Conservation (phyloP, 1,140 invertebrate species). For the Grapholita molesta region DNA sequence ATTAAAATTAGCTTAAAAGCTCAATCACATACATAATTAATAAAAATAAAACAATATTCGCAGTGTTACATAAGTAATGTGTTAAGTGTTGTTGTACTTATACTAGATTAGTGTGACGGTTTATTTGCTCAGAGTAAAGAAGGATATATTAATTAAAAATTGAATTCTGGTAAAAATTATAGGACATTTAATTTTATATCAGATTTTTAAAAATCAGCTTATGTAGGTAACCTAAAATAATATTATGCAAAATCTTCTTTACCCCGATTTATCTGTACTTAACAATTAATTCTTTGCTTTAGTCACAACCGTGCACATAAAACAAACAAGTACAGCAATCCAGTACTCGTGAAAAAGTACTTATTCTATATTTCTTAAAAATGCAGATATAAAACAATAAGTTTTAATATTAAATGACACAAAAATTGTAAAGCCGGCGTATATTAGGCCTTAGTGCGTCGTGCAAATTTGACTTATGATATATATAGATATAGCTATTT, state of each 20-base stretch:
- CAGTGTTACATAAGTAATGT: conserved; percentile 53
- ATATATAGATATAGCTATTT: no score
- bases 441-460: background rate
- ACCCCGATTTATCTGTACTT: background rate
- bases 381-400: background rate
- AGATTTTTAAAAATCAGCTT: no score
- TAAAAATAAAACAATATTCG: conserved; percentile 34
- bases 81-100: conserved; percentile 39
- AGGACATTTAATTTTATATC: no score
- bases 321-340: background rate
- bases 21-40: background rate
- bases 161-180: no score
- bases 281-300: conserved; percentile 8
- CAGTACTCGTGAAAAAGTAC: background rate
- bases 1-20: background rate
- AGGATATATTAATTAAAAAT: background rate
- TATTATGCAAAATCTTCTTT: background rate
- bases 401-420: background rate
- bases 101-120: conserved; percentile 13
- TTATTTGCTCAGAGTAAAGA: background rate
- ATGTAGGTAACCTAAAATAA: no score
- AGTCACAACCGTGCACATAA: conserved; percentile 4
- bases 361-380: no score
- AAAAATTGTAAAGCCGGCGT: background rate
- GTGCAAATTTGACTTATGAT: background rate